Evolutionary conservation across 2,797 vertebrate species (phyloP).

Genomic region (Danio choprae): DNA sequence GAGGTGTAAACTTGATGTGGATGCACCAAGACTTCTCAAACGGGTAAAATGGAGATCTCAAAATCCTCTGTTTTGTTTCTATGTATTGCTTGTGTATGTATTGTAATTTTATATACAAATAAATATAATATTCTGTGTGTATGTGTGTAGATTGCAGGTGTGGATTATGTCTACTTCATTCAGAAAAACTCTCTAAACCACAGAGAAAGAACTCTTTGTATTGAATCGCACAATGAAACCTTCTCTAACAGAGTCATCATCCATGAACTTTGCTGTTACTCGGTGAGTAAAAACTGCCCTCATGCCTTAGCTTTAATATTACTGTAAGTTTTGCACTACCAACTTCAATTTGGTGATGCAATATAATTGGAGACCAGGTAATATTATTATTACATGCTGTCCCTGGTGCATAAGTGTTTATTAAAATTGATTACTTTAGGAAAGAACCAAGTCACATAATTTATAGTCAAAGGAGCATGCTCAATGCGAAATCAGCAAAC

Average conservation of each 20-base stretch:
- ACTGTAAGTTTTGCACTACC: background rate
- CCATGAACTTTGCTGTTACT: conserved; percentile 94
- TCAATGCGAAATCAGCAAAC: too few relatives aligned
- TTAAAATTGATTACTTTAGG: too few relatives aligned
- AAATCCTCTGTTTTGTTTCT: background rate
- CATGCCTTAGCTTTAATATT: conserved; percentile 16
- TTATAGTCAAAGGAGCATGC: too few relatives aligned
- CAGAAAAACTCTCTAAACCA: conserved; percentile 95
- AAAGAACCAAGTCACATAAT: too few relatives aligned
- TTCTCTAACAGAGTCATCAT: conserved; percentile 96
- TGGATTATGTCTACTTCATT: conserved; percentile 96
- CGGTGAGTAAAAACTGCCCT: conserved; percentile 76
- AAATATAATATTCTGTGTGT: background rate
- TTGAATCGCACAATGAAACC: conserved; percentile 96
- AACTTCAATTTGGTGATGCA: background rate
- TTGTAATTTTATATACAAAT: too few relatives aligned
- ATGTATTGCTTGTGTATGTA: too few relatives aligned
- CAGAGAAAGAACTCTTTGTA: conserved; percentile 92
- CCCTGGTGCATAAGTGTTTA: too few relatives aligned
- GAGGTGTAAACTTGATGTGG: conserved; percentile 96
- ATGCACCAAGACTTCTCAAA: conserved; percentile 93
- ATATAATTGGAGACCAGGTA: background rate
- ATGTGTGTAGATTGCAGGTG: conserved; percentile 88
- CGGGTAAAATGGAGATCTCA: conserved; percentile 77
- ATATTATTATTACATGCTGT: background rate